Evolutionary conservation across 1,140 invertebrate genomes (phyloP).

Genomic region (Stegodyphus dumicola): DNA sequence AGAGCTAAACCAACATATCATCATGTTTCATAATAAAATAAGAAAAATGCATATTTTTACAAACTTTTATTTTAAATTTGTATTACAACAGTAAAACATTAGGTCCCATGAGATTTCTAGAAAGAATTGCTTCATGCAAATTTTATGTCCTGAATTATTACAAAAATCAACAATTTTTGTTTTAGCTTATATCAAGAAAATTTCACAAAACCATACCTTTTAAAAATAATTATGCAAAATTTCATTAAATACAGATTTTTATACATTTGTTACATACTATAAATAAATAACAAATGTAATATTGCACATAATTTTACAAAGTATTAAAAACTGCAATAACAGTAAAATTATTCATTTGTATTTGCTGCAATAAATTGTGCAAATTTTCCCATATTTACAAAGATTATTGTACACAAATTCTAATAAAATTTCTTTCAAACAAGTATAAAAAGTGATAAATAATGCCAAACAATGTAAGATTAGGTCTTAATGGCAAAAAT

Average conservation of each 20-base stretch:
- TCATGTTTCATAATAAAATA: no score
- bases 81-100: constrained; percentile 57
- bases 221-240: not conserved
- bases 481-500: no score
- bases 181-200: not conserved
- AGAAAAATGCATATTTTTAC: no score
- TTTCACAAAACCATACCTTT: not conserved
- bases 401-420: not conserved
- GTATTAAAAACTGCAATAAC: not conserved
- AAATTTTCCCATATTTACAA: not conserved
- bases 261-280: not conserved
- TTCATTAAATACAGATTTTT: not conserved
- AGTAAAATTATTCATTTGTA: not conserved
- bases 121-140: constrained; percentile 1
- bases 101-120: constrained; percentile 50
- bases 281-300: not conserved
- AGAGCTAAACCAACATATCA: no score
- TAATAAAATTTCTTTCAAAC: not conserved
- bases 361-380: not conserved
- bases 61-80: constrained; percentile 14
- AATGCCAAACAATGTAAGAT: no score
- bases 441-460: not conserved
- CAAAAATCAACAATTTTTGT: not conserved
- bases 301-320: not conserved
- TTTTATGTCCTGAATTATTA: not conserved